Percentiles rank a stretch among this genome's conserved stretches.
These are phyloP conservation scores for Sceloporus tristichus DNA, from an alignment of 2,113 vertebrate genomes.

Conservation along the genomic window DNA sequence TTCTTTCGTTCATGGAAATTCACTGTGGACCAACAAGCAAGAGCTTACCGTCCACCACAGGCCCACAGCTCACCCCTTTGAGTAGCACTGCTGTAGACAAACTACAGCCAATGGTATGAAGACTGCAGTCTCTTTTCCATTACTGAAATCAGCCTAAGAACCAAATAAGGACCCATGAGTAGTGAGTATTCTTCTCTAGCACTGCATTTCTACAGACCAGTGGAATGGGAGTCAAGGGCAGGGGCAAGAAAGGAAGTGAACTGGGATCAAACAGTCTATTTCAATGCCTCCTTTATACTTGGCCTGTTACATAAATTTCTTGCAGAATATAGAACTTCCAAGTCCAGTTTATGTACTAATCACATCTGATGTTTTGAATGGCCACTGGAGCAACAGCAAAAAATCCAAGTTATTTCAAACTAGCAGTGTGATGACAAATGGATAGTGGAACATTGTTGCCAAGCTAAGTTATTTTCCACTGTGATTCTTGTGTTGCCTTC, in stretches of 20 bases:
- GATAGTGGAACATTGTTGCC: constrained; percentile 6
- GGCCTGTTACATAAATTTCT: background rate
- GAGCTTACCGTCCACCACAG: too few species aligned
- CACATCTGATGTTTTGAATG: background rate
- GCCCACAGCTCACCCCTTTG: too few species aligned
- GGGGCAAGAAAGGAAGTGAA: background rate
- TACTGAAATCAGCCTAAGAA: background rate
- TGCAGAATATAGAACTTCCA: too few species aligned
- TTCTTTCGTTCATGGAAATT: too few species aligned
- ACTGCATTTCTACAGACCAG: background rate
- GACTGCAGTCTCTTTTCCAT: too few species aligned
- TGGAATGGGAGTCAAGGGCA: background rate
- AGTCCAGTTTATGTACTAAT: background rate
- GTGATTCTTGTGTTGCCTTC: constrained; percentile 40
- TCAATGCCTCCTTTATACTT: background rate
- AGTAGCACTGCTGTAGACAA: too few species aligned
- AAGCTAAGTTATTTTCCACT: constrained; percentile 33
- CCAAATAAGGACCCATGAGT: background rate
- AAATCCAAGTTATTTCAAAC: background rate
- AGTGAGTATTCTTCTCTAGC: background rate
- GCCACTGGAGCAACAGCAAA: background rate
- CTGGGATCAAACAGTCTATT: too few species aligned
- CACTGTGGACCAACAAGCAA: too few species aligned
- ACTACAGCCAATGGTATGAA: too few species aligned
- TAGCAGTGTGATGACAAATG: background rate